Conservation (phyloP, 1,140 invertebrate species). For the Hycleus cichorii region DNA sequence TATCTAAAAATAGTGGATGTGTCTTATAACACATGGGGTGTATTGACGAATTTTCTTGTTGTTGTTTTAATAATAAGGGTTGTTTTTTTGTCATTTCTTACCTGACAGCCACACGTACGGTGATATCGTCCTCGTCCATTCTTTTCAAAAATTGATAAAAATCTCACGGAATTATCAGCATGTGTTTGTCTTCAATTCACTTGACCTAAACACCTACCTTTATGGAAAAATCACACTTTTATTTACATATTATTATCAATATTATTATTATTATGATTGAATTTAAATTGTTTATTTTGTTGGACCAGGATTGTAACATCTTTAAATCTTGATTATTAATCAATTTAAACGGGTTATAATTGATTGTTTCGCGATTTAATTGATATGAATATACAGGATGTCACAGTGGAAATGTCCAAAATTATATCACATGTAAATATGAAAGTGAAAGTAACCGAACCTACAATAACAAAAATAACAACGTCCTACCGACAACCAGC, state of each 20-base stretch:
- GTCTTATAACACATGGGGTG: slow-evolving; percentile 1
- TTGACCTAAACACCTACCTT: slow-evolving; percentile 11
- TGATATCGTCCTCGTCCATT: slow-evolving; percentile 30
- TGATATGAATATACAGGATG: too few species aligned
- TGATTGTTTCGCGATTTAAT: not conserved
- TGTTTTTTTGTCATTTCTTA: slow-evolving; percentile 19
- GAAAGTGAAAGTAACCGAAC: slow-evolving; percentile 13
- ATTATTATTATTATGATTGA: not conserved
- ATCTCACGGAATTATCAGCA: not conserved
- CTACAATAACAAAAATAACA: not conserved
- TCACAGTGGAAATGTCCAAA: too few species aligned
- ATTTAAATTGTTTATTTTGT: not conserved
- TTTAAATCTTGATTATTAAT: not conserved
- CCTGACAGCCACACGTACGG: slow-evolving; percentile 39
- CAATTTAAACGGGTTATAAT: not conserved
- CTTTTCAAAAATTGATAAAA: not conserved
- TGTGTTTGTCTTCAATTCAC: not conserved
- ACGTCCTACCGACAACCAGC: slow-evolving; percentile 3
- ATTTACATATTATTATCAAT: slow-evolving; percentile 2
- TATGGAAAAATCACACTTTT: slow-evolving; percentile 3
- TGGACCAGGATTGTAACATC: not conserved
- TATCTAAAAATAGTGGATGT: slow-evolving; percentile 14
- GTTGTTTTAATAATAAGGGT: not conserved
- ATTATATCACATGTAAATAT: slow-evolving; percentile 5
- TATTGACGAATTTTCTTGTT: not conserved